Percentiles rank a stretch among this genome's conserved stretches.
Evolutionary conservation across 2,113 vertebrate genomes (phyloP).

Genomic region (Taxidea taxus): DNA sequence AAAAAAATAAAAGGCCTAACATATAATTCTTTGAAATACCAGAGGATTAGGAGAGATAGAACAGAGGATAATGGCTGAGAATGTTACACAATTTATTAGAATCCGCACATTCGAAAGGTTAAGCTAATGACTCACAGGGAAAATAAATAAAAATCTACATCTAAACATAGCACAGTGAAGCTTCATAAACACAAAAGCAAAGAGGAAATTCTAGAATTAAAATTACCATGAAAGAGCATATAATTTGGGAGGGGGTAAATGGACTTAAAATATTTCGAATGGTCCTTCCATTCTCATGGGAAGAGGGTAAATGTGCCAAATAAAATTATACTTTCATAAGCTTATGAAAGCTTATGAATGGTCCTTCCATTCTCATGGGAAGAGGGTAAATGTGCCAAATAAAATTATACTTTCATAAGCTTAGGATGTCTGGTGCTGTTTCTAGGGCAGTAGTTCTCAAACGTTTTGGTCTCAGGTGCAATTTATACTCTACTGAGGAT

Average conservation of each 20-base stretch:
- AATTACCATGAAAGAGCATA: not conserved
- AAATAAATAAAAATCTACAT: not conserved
- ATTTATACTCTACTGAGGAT: not conserved
- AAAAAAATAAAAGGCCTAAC: not conserved
- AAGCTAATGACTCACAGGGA: not conserved
- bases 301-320: not conserved
- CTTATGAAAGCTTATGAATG: no score
- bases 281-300: not conserved
- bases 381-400: not conserved
- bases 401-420: not conserved
- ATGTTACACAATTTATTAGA: not conserved
- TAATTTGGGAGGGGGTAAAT: not conserved
- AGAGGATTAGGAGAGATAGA: not conserved
- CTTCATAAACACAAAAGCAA: not conserved
- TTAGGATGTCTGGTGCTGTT: not conserved
- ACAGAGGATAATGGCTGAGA: not conserved
- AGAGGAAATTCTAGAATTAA: not conserved
- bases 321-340: not conserved
- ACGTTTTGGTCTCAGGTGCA: not conserved
- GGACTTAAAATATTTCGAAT: not conserved
- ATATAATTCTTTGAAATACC: not conserved
- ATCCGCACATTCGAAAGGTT: not conserved
- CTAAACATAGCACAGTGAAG: not conserved
- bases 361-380: not conserved
- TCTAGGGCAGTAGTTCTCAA: not conserved